A percentile compares a stretch with the other conserved stretches of the same genome.
Evolutionary conservation across 92 coral and sea anemone genomes (phyloP).

Genomic region (Umimayanthus chanpuru): DNA sequence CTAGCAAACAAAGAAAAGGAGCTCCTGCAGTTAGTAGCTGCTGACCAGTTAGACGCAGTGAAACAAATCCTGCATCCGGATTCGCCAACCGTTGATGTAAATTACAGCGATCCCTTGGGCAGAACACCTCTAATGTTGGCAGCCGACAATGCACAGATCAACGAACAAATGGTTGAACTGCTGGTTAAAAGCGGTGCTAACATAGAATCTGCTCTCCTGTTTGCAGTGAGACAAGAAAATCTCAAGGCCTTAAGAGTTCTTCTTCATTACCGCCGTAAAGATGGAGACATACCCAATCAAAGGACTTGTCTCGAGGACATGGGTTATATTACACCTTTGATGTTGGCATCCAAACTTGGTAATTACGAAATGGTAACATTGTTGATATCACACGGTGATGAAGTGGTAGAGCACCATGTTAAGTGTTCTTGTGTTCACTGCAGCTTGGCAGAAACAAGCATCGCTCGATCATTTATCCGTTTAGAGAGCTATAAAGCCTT

Average conservation of each 20-base stretch:
- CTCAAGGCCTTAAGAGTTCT: neutral
- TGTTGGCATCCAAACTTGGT: conserved; percentile 30
- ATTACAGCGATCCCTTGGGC: neutral
- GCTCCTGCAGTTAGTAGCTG: neutral
- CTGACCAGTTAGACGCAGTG: neutral
- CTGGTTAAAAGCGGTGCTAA: neutral
- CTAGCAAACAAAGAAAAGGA: neutral
- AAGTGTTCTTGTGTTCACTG: conserved; percentile 6
- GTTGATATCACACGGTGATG: conserved; percentile 9
- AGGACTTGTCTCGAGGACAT: neutral
- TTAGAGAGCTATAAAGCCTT: conserved; percentile 32
- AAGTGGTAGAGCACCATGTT: neutral
- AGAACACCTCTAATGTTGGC: conserved; percentile 16
- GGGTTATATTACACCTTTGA: conserved; percentile 1
- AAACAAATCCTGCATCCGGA: neutral
- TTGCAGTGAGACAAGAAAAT: conserved; percentile 8
- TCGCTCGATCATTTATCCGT: conserved; percentile 4
- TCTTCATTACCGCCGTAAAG: neutral
- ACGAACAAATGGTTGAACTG: conserved; percentile 12
- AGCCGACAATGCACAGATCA: neutral
- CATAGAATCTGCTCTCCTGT: conserved; percentile 1
- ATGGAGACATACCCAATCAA: neutral
- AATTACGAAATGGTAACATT: conserved; percentile 20
- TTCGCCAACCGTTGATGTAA: neutral
- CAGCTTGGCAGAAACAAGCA: neutral